Conservation (phyloP, 2,888 invertebrate genomes). For the Cheilosia urbana region DNA sequence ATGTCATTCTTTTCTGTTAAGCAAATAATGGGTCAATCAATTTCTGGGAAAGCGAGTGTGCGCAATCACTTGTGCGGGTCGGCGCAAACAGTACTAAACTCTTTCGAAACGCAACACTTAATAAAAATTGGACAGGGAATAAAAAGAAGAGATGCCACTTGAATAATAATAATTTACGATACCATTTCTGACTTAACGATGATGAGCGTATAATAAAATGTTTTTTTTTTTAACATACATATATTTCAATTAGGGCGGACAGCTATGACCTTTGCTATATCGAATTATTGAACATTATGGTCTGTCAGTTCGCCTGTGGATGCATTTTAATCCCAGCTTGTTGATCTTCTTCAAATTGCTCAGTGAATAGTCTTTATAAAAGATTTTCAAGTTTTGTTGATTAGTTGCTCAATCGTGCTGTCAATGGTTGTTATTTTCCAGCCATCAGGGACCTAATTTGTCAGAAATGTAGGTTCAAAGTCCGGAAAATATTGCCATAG, state of each 20-base stretch:
- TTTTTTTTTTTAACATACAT: background rate
- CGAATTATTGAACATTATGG: conserved; percentile 1
- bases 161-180: conserved; percentile 26
- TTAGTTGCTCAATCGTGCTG: no score
- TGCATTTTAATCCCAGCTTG: background rate
- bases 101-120: conserved; percentile 20
- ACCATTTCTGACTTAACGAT: background rate
- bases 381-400: background rate
- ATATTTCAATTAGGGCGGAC: conserved; percentile 10
- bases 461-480: no score
- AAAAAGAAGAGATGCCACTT: conserved; percentile 15
- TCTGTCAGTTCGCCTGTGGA: background rate
- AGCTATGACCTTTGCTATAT: conserved; percentile 15
- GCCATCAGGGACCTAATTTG: no score
- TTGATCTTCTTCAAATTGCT: background rate
- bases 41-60: conserved; percentile 21
- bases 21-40: conserved; percentile 53
- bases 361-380: background rate
- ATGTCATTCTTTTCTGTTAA: conserved; percentile 29
- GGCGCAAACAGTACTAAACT: background rate
- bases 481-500: no score
- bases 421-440: no score
- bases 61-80: conserved; percentile 17
- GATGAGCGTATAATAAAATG: background rate
- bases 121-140: conserved; percentile 12